Conservation (phyloP, 2,797 vertebrate species). For the Hemitrygon akajei region DNA sequence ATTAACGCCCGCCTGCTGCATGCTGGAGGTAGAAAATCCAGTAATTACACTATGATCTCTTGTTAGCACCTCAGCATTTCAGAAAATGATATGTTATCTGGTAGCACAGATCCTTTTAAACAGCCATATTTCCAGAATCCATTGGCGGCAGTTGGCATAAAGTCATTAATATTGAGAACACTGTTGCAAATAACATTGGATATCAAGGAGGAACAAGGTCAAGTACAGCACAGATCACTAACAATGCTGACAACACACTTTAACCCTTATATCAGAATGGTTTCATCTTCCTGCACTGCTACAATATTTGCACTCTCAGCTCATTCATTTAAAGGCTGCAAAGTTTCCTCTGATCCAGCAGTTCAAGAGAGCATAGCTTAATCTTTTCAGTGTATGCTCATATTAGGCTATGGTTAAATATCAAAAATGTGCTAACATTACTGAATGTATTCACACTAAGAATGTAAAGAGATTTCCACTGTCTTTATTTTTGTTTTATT, state of each 20-base stretch:
- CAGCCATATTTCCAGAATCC: conserved; percentile 2
- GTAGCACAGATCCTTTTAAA: not conserved
- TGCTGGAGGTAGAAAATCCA: not conserved
- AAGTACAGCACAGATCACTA: not conserved
- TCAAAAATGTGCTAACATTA: no score
- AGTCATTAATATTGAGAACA: not conserved
- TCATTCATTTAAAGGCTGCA: not conserved
- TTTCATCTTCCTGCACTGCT: not conserved
- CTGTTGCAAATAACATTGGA: not conserved
- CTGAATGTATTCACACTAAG: no score
- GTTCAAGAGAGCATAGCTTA: not conserved
- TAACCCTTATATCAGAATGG: not conserved
- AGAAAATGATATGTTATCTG: not conserved
- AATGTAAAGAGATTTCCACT: no score
- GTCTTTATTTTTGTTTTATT: no score
- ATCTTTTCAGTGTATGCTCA: not conserved
- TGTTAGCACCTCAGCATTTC: not conserved
- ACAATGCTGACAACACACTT: conserved; percentile 24
- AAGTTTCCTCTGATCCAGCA: not conserved
- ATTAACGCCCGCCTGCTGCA: not conserved
- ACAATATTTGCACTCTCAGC: not conserved
- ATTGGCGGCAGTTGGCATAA: not conserved
- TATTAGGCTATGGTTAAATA: no score
- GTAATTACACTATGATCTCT: not conserved
- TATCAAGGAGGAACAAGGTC: conserved; percentile 11